A percentile compares a stretch with the other conserved stretches of the same genome.
Conservation (phyloP, 2,888 invertebrate species). For the Machimus atricapillus region DNA sequence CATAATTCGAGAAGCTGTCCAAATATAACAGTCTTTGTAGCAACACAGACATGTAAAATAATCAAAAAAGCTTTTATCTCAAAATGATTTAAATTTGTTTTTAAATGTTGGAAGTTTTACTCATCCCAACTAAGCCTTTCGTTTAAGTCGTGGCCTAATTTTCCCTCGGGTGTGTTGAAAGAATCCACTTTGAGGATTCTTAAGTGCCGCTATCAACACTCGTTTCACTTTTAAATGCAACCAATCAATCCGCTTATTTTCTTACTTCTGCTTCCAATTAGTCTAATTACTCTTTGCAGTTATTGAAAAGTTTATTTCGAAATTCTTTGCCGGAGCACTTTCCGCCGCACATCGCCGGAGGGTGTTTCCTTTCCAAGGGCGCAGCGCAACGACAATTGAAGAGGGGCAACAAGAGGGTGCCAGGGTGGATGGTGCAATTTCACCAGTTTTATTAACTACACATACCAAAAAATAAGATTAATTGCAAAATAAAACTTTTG, state of each 20-base stretch:
- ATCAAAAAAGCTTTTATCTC: too few species aligned
- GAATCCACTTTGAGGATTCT: background rate
- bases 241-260: background rate
- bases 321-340: background rate
- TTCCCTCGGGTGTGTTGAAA: background rate
- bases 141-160: background rate
- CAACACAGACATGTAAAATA: too few species aligned
- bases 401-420: background rate
- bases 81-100: background rate
- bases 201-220: background rate
- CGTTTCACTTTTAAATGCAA: background rate
- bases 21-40: too few species aligned
- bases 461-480: slow-evolving; percentile 24
- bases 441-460: slow-evolving; percentile 32
- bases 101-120: background rate
- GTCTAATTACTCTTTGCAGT: slow-evolving; percentile 1
- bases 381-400: background rate
- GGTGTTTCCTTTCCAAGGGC: background rate
- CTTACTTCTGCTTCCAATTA: background rate
- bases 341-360: background rate
- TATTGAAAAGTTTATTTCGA: slow-evolving; percentile 18
- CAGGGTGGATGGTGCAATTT: background rate
- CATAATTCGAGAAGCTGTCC: too few species aligned
- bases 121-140: background rate
- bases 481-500: slow-evolving; percentile 31